Base-by-base conservation (phyloP, 2,113 vertebrate species). In the Gymnarchus niloticus region DNA sequence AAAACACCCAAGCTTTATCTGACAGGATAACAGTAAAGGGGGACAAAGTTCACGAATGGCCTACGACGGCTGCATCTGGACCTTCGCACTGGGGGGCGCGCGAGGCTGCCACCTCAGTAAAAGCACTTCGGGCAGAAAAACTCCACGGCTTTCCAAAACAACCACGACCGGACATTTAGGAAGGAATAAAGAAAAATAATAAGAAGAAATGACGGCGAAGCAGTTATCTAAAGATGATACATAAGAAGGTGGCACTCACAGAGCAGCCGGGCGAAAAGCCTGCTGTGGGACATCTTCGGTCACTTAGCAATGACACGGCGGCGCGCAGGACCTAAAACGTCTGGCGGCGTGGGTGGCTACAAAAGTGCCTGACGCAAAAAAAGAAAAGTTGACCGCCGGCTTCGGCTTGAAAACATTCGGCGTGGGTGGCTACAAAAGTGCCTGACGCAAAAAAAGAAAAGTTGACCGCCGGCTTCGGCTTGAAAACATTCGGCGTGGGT, bases 271-370 rank as follows among this genome's bases (percentile, higher is more conserved):
- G 92, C 87, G 91, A 95, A 92, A 80, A 95, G 89, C 89, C 95
- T 93, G 89, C 92, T 90, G 85, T 93, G 93, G 87, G 92, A 95
- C 95, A 95, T 95, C 91, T 92, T 94, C 93, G 93, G 95, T 95
- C 95, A 94, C 91, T 93, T 91, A 91, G 92, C 95, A 95, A 95
- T 95, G 95, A 95, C 95, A 95, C 93, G 10, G 84, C 80, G 89
- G 89, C 65, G 57, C 85, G 37, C 48, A 86, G 92, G 93, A 90
- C 93, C 92, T 85, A 12, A 1, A 82, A 77, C 73, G 84, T 85
- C 48, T 48, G 5, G 28, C 2, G 33, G 0, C 52, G 77, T 84
- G 89, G 92, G 8, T 89, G 91, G 9, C 88, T 81, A 51, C 1
- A 61, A 61, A 90, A 86, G 88, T 90, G 28, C 88, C 89, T 10